Conservation (phyloP, 2,113 vertebrate genomes). For the Takifugu bimaculatus region DNA sequence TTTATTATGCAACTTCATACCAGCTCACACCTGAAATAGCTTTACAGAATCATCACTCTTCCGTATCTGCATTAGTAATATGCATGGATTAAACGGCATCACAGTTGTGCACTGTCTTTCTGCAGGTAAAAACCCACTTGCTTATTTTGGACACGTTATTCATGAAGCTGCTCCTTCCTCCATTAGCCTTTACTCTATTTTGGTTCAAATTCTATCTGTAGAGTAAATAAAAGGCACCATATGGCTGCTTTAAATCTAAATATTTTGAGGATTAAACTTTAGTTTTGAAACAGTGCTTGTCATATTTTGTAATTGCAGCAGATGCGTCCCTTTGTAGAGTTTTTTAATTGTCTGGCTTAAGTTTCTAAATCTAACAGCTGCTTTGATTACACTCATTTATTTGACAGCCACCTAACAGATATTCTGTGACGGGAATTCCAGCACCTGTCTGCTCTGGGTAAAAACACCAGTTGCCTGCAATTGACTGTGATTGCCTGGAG, state of each 20-base stretch:
- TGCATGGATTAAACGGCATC: too few species aligned
- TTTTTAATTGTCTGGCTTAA: conserved; percentile 15
- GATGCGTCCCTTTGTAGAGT: conserved; percentile 18
- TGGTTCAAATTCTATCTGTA: not conserved
- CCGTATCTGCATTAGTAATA: too few species aligned
- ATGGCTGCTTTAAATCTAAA: not conserved
- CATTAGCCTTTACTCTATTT: too few species aligned
- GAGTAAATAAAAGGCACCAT: not conserved
- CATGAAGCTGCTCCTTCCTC: not conserved
- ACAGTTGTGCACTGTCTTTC: too few species aligned
- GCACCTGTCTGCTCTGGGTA: conserved; percentile 9
- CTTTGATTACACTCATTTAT: conserved; percentile 28
- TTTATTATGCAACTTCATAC: too few species aligned
- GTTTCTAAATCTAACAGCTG: conserved; percentile 38
- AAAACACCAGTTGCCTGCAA: conserved; percentile 18
- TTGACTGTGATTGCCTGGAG: conserved; percentile 41
- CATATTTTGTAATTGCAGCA: conserved; percentile 30
- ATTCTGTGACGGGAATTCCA: not conserved
- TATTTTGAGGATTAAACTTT: conserved; percentile 1
- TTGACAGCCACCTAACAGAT: conserved; percentile 40
- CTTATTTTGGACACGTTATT: too few species aligned
- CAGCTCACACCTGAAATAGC: too few species aligned
- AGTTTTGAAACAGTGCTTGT: conserved; percentile 10
- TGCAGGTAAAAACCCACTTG: too few species aligned
- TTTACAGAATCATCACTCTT: too few species aligned